Percentiles rank a stretch among this genome's conserved stretches.
Evolutionary conservation across 2,888 invertebrate genomes (phyloP).

Genomic region (Leptinotarsa haldemani): DNA sequence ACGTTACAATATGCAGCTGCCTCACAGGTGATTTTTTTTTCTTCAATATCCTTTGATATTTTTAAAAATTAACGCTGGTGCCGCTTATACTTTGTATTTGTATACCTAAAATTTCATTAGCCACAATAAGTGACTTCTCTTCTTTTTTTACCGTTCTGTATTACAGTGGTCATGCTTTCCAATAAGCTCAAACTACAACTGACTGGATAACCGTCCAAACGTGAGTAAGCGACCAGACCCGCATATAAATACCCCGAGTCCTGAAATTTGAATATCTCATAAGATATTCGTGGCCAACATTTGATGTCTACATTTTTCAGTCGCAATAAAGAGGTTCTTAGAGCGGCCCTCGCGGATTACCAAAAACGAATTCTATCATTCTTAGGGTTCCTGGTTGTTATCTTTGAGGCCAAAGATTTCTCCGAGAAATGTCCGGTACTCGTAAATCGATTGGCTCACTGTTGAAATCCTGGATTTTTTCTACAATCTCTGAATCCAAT

Average conservation of each 20-base stretch:
- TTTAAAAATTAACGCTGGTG: no score
- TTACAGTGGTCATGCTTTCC: not conserved
- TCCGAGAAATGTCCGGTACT: conserved; percentile 27
- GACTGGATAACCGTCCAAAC: not conserved
- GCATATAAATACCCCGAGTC: conserved; percentile 2
- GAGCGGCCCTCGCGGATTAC: conserved; percentile 43
- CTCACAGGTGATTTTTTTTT: no score
- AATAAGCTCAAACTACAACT: conserved; percentile 1
- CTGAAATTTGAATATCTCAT: conserved; percentile 15
- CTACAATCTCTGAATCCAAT: not conserved
- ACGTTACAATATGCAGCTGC: no score
- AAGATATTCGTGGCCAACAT: conserved; percentile 15
- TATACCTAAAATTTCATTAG: no score
- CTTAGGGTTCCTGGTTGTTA: conserved; percentile 44
- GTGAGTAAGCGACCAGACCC: not conserved
- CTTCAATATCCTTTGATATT: no score
- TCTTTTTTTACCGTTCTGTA: not conserved
- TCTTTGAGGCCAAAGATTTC: conserved; percentile 42
- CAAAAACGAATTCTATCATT: conserved; percentile 44
- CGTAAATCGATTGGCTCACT: not conserved
- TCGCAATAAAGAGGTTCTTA: conserved; percentile 26
- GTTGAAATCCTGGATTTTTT: not conserved
- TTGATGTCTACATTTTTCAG: conserved; percentile 24
- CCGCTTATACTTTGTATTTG: no score
- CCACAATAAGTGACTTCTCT: not conserved